A percentile compares a stretch with the other conserved stretches of the same genome.
Evolutionary conservation across 2,888 invertebrate genomes (phyloP).

Genomic region (Griposia aprilina): DNA sequence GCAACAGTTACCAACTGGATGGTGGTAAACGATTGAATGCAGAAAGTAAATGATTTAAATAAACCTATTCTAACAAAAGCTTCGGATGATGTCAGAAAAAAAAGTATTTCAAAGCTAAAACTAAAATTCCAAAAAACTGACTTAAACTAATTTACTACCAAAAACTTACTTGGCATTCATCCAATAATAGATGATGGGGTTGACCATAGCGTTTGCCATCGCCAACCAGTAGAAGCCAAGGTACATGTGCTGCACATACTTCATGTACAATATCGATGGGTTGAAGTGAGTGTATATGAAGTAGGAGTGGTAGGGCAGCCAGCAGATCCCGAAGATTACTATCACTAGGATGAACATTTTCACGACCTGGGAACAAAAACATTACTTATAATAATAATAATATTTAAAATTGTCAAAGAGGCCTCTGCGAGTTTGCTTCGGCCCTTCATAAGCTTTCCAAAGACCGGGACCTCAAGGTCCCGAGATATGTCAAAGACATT

Average conservation of each 20-base stretch:
- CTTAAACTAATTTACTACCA: not conserved
- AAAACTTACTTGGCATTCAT: conserved; percentile 95
- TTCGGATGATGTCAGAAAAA: too few relatives aligned
- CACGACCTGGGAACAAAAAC: conserved; percentile 92
- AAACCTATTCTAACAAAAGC: not conserved
- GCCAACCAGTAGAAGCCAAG: conserved; percentile 97
- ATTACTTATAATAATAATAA: not conserved
- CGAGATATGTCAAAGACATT: too few relatives aligned
- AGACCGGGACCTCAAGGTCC: too few relatives aligned
- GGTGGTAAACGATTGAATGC: not conserved
- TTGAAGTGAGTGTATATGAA: conserved; percentile 95
- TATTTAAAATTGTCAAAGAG: too few relatives aligned
- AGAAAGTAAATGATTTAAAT: not conserved
- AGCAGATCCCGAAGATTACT: conserved; percentile 96
- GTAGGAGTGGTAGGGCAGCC: conserved; percentile 97
- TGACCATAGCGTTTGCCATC: conserved; percentile 98
- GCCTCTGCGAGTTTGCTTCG: too few relatives aligned
- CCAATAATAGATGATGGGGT: conserved; percentile 97
- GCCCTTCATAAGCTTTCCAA: too few relatives aligned
- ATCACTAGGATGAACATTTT: conserved; percentile 97
- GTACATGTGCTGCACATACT: conserved; percentile 96
- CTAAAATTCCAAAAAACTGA: not conserved
- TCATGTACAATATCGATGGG: conserved; percentile 91
- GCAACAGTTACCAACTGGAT: not conserved
- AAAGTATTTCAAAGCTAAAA: not conserved